phyloP scores from a whole-genome alignment of 2,888 invertebrate species.

The Byasa hedistus region DNA sequence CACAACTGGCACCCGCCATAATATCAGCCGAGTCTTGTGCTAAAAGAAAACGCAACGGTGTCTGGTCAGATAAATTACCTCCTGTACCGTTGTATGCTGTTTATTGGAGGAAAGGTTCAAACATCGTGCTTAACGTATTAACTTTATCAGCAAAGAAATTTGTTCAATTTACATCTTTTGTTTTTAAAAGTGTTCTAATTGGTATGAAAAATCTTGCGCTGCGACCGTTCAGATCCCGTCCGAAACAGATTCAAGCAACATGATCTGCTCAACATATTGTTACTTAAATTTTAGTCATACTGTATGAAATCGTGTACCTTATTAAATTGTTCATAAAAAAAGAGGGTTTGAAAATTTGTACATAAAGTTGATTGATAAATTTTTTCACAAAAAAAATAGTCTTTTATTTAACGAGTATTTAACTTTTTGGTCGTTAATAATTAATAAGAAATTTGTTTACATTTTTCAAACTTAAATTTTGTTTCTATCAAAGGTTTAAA shows the following conservation, averaged over 20 bases:
- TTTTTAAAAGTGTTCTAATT: slow-evolving; percentile 53
- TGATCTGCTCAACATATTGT: slow-evolving; percentile 37
- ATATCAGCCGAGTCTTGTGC: slow-evolving; percentile 67
- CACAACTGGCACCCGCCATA: slow-evolving; percentile 60
- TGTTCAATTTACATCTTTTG: slow-evolving; percentile 46
- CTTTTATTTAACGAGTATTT: background rate
- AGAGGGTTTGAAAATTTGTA: slow-evolving; percentile 19
- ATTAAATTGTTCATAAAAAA: slow-evolving; percentile 3
- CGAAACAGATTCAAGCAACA: slow-evolving; percentile 63
- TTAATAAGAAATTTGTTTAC: background rate
- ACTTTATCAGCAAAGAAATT: slow-evolving; percentile 50
- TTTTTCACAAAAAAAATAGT: too few species aligned
- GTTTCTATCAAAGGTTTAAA: too few species aligned
- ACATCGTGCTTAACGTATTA: slow-evolving; percentile 45
- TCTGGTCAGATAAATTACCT: slow-evolving; percentile 71
- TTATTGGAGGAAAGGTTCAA: slow-evolving; percentile 64
- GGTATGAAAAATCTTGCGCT: slow-evolving; percentile 57
- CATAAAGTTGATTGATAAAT: background rate
- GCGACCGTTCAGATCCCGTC: slow-evolving; percentile 50
- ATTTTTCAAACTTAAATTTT: background rate
- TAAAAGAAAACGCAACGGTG: slow-evolving; percentile 62
- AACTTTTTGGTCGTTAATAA: too few species aligned
- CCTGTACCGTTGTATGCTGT: slow-evolving; percentile 61
- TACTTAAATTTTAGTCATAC: slow-evolving; percentile 44
- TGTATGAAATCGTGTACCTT: slow-evolving; percentile 2